These are phyloP conservation scores for Myzus persicae DNA, from an alignment of 1,140 invertebrate genomes.

Conservation along the genomic window DNA sequence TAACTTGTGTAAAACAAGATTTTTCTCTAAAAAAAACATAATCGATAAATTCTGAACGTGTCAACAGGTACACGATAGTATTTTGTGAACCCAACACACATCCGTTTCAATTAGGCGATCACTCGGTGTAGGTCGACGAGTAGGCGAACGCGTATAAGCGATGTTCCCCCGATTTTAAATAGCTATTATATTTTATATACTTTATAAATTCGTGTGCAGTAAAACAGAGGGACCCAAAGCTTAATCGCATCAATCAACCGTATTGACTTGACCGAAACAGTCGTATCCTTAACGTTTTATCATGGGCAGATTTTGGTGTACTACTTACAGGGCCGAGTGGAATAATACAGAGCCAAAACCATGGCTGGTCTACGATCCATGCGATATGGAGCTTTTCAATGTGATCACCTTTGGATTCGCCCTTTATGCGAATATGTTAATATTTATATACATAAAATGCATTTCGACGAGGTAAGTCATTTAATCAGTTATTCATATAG, in stretches of 20 bases:
- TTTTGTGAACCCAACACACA: conserved; percentile 28
- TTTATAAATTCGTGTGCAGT: conserved; percentile 27
- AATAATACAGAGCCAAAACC: conserved; percentile 39
- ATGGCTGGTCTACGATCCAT: conserved; percentile 48
- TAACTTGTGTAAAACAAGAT: conserved; percentile 26
- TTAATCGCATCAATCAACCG: conserved; percentile 54
- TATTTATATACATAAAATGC: conserved; percentile 45
- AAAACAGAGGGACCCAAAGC: conserved; percentile 39
- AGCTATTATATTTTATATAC: not conserved
- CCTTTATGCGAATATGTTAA: conserved; percentile 43
- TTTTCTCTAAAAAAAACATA: conserved; percentile 7
- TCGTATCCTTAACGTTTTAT: not conserved
- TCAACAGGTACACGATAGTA: conserved; percentile 26
- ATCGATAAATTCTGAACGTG: conserved; percentile 38
- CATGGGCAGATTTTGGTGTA: conserved; percentile 44
- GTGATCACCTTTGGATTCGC: conserved; percentile 42
- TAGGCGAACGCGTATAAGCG: conserved; percentile 18
- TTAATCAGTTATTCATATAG: not conserved
- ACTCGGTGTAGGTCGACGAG: conserved; percentile 46
- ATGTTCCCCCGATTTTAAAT: conserved; percentile 46
- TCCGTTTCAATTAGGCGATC: conserved; percentile 53
- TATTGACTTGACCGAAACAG: conserved; percentile 7
- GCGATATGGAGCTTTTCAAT: conserved; percentile 44
- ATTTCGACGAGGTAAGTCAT: conserved; percentile 29
- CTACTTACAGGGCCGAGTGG: not conserved